Base-by-base conservation (phyloP, 2,797 vertebrate genomes). In the Channa striata region DNA sequence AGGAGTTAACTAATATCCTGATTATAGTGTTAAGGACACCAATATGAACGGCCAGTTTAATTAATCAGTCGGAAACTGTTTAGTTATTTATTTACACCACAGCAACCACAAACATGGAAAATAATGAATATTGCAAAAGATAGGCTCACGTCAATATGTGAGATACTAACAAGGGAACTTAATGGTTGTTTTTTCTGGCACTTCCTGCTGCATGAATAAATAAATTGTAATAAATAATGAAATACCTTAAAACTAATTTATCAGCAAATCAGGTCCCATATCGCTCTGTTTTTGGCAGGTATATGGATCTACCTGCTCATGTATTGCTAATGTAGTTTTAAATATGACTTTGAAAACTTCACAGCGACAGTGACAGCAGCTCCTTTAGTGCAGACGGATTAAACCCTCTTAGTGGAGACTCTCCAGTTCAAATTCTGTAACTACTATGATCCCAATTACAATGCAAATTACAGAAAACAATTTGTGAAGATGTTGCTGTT, bases 191-290 rank as follows among this genome's bases (percentile, higher is more conserved):
- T 69, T 30, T 69, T 82, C 68, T 72, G 66, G 74, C 53, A 53
- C 59, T 82, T 75, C 54, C 64, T 59, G 25, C 73, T 56, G 51
- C 17, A 77, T 82, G 33, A 81, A 88, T 87, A 87, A 78, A 79
- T 84, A 12, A 84, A 75, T 80, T 25, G 0, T 10, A 1, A 47
- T 83, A 25, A 84, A 81, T 81, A 79, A 77, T 87, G 68, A 59
- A 83, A 69, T 66, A 68, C 34, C 49, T 68, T 46, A 49, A 57
- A 62, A 78, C 72, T 44, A 70, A 6, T 68, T 57, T 8, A n/a
- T 39, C 13, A 58, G 59, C n/a, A 70, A 76, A 81, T 72, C 67
- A 53, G 54, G 46, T 43, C 57, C 37, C 12, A 57, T 57, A 34
- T 68, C 60, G n/a, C 47, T 59, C 17, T 19, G 50, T 44, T 75